Base-by-base conservation (phyloP, 2,888 invertebrate genomes). In the Ditula angustiorana region DNA sequence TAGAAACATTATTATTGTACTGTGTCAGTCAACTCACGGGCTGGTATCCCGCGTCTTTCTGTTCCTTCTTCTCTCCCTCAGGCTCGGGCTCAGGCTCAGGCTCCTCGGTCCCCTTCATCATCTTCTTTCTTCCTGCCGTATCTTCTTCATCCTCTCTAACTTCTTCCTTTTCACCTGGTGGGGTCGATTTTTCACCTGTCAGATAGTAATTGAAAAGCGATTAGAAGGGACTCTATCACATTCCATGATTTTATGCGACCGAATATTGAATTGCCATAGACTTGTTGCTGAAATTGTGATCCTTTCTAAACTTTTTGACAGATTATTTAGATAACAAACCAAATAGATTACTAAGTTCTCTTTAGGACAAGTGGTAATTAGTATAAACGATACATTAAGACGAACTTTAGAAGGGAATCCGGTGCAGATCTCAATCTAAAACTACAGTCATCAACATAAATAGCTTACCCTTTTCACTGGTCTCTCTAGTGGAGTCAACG, bases 21-120 rank as follows among this genome's bases (percentile, higher is more conserved):
- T 16, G 1, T 16, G n/a, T n/a, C 19, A 35, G 37, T n/a, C 1
- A 52, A 66, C 69, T 33, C 69, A 90, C 91, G 74, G 90, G 89
- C 23, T 76, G 74, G 70, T 90, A 91, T 2, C 88, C 90, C 1
- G 85, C 89, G 35, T 92, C 89, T 53, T 92, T 92, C 37, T 83
- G 80, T 4, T 76, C 80, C 70, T 90, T 91, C 71, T 92, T 90
- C 3, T 78, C 78, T 0, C 82, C 83, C 23, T 82, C 80, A 2
- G 81, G 77, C 11, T 75, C 76, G 23, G 88, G 86, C 23, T 82
- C 80, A 2, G 81, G 77, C 11, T 75, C 76, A 21, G 88, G 86
- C 0, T 79, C 77, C 11, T 21, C 19, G 76, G 80, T 16, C 70
- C 80, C 84, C 66, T 88, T 87, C 74, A 79, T 67, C 4, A 59